phyloP scores from a whole-genome alignment of 2,888 invertebrate genomes.

The Mimumesa dahlbomi region DNA sequence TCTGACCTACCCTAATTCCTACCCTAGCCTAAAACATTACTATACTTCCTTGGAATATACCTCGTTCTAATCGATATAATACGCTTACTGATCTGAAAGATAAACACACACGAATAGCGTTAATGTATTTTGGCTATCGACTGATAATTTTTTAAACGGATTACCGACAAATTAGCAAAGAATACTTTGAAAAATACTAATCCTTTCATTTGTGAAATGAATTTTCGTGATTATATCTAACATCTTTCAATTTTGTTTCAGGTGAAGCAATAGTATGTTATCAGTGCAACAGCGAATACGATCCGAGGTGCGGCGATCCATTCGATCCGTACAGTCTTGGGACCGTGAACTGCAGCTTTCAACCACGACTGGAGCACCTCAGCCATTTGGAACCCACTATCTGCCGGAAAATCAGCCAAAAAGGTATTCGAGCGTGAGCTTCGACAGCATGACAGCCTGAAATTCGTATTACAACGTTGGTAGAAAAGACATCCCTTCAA shows the following conservation, averaged over 20 bases:
- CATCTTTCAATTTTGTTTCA: slow-evolving; percentile 65
- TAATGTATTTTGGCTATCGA: too few species aligned
- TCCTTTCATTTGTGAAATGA: not conserved
- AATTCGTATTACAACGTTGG: too few species aligned
- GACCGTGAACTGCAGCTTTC: slow-evolving; percentile 90
- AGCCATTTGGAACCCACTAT: slow-evolving; percentile 84
- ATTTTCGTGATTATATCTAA: not conserved
- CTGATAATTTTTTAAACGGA: too few species aligned
- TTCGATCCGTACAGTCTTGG: slow-evolving; percentile 93
- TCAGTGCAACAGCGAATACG: slow-evolving; percentile 94
- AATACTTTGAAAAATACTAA: not conserved
- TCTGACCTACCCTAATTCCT: slow-evolving; percentile 16
- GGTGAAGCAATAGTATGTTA: slow-evolving; percentile 89
- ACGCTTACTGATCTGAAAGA: not conserved
- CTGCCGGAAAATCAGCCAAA: slow-evolving; percentile 92
- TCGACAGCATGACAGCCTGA: too few species aligned
- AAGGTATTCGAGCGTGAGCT: too few species aligned
- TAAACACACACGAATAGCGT: too few species aligned
- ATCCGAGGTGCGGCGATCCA: slow-evolving; percentile 93
- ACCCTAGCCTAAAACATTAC: too few species aligned
- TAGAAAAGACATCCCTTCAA: too few species aligned
- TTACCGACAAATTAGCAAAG: not conserved
- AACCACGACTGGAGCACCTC: slow-evolving; percentile 87
- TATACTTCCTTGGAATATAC: too few species aligned
- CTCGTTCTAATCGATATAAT: slow-evolving; percentile 29